Base-by-base conservation (phyloP, 2,113 vertebrate species). In the Cromileptes altivelis region DNA sequence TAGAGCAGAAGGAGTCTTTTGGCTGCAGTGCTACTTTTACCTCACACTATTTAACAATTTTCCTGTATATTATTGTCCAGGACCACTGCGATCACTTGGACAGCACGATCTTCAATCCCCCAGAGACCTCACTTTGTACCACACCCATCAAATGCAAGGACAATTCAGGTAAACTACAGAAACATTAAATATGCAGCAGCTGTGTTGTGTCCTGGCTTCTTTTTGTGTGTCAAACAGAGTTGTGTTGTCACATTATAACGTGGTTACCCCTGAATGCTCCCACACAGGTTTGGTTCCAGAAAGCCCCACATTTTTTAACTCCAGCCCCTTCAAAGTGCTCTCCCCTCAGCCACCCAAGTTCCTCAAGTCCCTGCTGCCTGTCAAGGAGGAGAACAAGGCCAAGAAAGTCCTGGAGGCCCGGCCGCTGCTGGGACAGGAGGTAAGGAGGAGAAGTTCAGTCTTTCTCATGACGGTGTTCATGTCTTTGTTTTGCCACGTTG, bases 301-400 rank as follows among this genome's bases (percentile, higher is more conserved):
- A 85, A 97, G 95, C 90, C 95, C 96, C 14, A 95, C 95, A 19
- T 95, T 96, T 92, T 97, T 97, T 93, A 95, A 93, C 84, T 88
- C 96, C 81, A 98, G 97, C 89, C 96, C 98, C 53, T 98, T 99
- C 88, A 99, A 99, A 95, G 96, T 94, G 40, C 97, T 99, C 85
- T 97, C 98, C 75, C 97, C 97, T 82, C 98, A 99, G 82, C 96
- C 97, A 7, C 97, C 97, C 10, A 99, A 99, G 93, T 99, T 99
- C 95, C 98, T 99, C 91, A 98, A 98, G 89, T 97, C 97, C 25
- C 95, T 99, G 86, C 96, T 99, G 96, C 97, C 98, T 30, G 97
- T 99, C 77, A 97, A 95, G 92, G 98, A 99, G 83, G 98, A 98
- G 80, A 96, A 96, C 85, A 98, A 98, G 91, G 95, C 84, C 80